Evolutionary conservation across 2,888 invertebrate genomes (phyloP).

Genomic region (Tiliacea aurago): DNA sequence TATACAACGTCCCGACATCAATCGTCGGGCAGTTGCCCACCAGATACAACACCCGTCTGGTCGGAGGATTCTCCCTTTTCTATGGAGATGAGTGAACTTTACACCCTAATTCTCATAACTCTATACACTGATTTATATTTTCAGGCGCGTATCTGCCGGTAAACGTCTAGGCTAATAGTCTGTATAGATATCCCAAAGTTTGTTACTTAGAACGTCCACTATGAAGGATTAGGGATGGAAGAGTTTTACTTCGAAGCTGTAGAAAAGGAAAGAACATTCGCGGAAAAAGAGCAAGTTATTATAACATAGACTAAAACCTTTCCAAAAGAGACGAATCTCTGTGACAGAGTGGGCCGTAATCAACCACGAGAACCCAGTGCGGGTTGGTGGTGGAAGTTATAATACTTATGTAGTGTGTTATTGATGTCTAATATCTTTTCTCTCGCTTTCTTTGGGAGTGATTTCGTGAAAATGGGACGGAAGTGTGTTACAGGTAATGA

Average conservation of each 20-base stretch:
- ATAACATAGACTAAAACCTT: neutral
- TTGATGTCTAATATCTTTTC: no score
- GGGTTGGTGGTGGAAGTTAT: neutral
- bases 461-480: no score
- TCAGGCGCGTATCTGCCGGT: neutral
- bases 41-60: no score
- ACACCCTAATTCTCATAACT: no score
- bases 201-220: neutral
- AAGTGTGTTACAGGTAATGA: no score
- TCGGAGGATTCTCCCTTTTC: no score
- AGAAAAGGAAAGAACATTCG: neutral
- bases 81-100: no score
- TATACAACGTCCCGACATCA: no score
- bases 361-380: neutral
- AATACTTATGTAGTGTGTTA: neutral
- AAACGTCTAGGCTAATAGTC: neutral
- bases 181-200: neutral
- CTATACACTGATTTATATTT: neutral
- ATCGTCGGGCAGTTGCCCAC: no score
- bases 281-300: neutral
- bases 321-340: neutral
- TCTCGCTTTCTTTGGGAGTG: no score
- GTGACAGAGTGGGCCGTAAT: neutral
- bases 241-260: neutral
- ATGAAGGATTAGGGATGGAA: neutral